Evolutionary conservation across 1,140 invertebrate species (phyloP).

Genomic region (Atopsyche davidsoni): DNA sequence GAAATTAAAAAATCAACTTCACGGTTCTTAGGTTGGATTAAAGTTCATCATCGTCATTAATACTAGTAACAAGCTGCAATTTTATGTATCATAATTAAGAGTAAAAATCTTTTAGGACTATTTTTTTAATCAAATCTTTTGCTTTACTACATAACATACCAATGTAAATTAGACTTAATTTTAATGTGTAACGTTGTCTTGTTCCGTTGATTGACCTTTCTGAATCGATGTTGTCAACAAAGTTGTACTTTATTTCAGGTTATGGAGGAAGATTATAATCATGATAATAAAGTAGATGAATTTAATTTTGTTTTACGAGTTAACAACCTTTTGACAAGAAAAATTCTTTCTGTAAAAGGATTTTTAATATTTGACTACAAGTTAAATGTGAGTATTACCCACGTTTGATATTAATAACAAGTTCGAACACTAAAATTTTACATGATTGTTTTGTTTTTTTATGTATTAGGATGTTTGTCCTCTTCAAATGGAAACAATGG

Average conservation of each 20-base stretch:
- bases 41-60: too few relatives aligned
- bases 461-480: conserved; percentile 46
- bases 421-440: too few relatives aligned
- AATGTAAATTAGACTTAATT: too few relatives aligned
- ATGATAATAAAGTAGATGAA: conserved; percentile 54
- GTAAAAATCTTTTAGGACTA: conserved; percentile 10
- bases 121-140: too few relatives aligned
- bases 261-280: conserved; percentile 55
- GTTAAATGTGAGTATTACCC: conserved; percentile 49
- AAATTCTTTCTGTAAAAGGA: conserved; percentile 47
- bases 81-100: neutral
- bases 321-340: conserved; percentile 44
- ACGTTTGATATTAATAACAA: too few relatives aligned
- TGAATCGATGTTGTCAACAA: neutral
- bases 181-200: too few relatives aligned
- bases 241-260: conserved; percentile 50
- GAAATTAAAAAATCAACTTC: too few relatives aligned
- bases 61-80: neutral
- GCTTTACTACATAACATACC: too few relatives aligned
- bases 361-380: conserved; percentile 57
- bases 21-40: too few relatives aligned
- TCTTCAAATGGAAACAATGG: conserved; percentile 55
- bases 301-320: conserved; percentile 51
- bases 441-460: conserved; percentile 16
- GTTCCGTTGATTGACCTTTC: too few relatives aligned